Base-by-base conservation (phyloP, 2,797 vertebrate species). In the Enteromius thamalakanensis region DNA sequence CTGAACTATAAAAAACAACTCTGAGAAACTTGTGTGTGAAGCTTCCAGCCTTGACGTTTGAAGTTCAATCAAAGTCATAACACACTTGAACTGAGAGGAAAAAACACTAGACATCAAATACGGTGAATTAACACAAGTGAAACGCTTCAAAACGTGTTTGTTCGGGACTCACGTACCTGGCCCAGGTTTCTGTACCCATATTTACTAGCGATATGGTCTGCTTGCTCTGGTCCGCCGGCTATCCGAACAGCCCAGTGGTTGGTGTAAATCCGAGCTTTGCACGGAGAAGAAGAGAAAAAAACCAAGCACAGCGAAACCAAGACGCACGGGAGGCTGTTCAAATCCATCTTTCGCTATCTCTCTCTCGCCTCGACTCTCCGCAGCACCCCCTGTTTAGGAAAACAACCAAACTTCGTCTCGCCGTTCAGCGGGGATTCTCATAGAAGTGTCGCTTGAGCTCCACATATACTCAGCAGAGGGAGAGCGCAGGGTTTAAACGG, bases 181-280 rank as follows among this genome's bases (percentile, higher is more conserved):
- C 98, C 98, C 91, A 98, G 94, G 93, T 99, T 99, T 93, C 95
- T 93, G 93, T 98, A 99, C 91, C 97, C 98, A 90, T 99, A 99
- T 94, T 97, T 98, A 90, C 93, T 94, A 86, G 98, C 98, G 92
- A 99, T 98, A 90, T 95, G 92, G 88, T 97, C 93, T 87, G 97
- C 98, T 90, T 97, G 93, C 47, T 94, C 92, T 71, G 94, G 87
- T 90, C 97, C 98, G 79, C 97, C 98, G 74, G 93, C 81, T 93
- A 99, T 98, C 93, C 96, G 94, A 88, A 99, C 96, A 86, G 98
- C 98, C 98, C 98, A 99, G 95, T 99, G 97, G 97, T 99, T 99
- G 92, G 97, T 99, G 96, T 97, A 99, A 89, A 97, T 94, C 91
- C 96, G 96, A 93, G 97, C 95, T 90, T 94, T 90, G 94, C 96